Conservation (phyloP, 2,888 invertebrate species). For the Drosophila limbata region DNA sequence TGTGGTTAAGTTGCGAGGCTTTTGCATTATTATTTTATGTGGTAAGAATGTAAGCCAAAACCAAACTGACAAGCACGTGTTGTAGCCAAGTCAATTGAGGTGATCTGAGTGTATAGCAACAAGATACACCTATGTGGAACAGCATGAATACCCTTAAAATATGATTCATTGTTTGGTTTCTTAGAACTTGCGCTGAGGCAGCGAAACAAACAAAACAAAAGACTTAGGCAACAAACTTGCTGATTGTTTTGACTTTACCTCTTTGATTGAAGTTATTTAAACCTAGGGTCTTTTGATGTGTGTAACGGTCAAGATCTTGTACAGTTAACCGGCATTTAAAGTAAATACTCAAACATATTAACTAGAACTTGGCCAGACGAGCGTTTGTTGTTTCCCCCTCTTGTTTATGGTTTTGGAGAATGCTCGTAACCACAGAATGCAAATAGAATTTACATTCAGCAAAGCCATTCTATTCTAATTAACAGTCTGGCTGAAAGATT, state of each 20-base stretch:
- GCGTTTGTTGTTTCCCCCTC: background rate
- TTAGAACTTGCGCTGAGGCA: slow-evolving; percentile 47
- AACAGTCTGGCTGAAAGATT: slow-evolving; percentile 37
- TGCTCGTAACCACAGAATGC: slow-evolving; percentile 53
- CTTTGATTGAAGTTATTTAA: slow-evolving; percentile 60
- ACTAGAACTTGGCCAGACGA: slow-evolving; percentile 30
- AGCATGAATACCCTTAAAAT: slow-evolving; percentile 24
- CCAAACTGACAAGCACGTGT: slow-evolving; percentile 59
- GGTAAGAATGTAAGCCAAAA: slow-evolving; percentile 21
- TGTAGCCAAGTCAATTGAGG: slow-evolving; percentile 48
- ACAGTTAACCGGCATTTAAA: slow-evolving; percentile 51
- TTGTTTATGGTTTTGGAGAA: slow-evolving; percentile 20
- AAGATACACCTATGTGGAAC: slow-evolving; percentile 6
- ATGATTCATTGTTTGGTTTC: slow-evolving; percentile 66
- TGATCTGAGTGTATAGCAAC: slow-evolving; percentile 17
- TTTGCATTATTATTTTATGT: slow-evolving; percentile 21
- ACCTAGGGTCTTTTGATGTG: slow-evolving; percentile 25
- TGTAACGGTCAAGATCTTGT: slow-evolving; percentile 55
- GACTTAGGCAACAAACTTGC: slow-evolving; percentile 71
- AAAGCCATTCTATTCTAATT: slow-evolving; percentile 70
- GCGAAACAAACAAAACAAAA: slow-evolving; percentile 66
- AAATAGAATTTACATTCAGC: slow-evolving; percentile 40
- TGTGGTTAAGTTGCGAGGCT: slow-evolving; percentile 33
- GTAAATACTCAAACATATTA: slow-evolving; percentile 35
- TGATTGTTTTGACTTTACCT: slow-evolving; percentile 51